Base-by-base conservation (phyloP, 2,797 vertebrate species). In the Apogon talboti region DNA sequence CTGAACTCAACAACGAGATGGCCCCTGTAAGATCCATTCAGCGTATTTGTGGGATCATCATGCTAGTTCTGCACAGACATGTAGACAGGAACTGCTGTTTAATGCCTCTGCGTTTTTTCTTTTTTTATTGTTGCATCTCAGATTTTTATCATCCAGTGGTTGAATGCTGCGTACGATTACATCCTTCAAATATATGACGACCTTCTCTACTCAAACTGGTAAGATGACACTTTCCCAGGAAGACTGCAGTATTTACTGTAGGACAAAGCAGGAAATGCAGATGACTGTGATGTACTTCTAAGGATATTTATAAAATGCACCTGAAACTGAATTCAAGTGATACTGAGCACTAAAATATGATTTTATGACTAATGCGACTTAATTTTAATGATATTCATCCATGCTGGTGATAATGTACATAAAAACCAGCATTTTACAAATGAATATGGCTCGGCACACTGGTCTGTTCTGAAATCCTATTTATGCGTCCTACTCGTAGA, bases 171-270 rank as follows among this genome's bases (percentile, higher is more conserved):
- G 0, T 85, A 89, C 43, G 95, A 96, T 74, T 97, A 96, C 54
- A 18, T 96, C 73, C 87, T 93, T 0, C 95, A 96, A 83, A 89
- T 93, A 65, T 96, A 96, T 76, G 95, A 96, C 45, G 94, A 94
- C 79, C 62, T 97, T 49, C 95, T 98, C 64, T 96, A 96, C 87
- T 97, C 93, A 62, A 98, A 97, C 89, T 98, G 97, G 97, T 98
- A 94, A 2, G 82, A 79, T 47, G 7, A 58, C 43, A 28, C 59
- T 60, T 41, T 7, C 7, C 6, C n/a, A 19, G 28, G 38, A 19
- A 37, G 19, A 24, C 42, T 66, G 61, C 57, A 61, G 52, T 57
- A 24, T 54, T 66, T 2, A 15, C 1, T 43, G 46, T 12, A 15
- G 46, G 57, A 48, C 41, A 30, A 11, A 38, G 15, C 6, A 42